These are phyloP conservation scores for Delphinapterus leucas DNA, from an alignment of 2,113 vertebrate genomes.

Conservation along the genomic window DNA sequence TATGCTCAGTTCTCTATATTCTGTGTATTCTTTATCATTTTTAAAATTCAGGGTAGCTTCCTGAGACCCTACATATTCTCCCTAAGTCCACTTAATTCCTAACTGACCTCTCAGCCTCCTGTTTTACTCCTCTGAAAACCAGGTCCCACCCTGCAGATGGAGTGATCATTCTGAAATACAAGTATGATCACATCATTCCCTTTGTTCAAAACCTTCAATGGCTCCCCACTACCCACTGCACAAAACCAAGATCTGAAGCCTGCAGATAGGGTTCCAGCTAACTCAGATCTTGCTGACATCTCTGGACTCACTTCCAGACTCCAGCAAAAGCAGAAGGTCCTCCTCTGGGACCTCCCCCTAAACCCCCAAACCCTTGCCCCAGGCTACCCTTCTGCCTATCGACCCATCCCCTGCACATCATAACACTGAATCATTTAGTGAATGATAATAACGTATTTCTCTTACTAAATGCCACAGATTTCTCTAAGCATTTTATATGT, in stretches of 20 bases:
- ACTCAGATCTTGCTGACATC: not conserved
- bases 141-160: not conserved
- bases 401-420: not conserved
- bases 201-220: not conserved
- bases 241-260: not conserved
- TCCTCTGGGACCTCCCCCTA: not conserved
- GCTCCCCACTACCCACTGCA: not conserved
- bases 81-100: not conserved
- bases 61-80: not conserved
- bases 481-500: not conserved
- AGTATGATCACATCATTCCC: no score
- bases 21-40: not conserved
- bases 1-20: no score
- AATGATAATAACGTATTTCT: no score
- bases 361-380: not conserved
- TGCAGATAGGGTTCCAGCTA: not conserved
- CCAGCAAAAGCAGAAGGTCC: not conserved
- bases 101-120: not conserved
- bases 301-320: not conserved
- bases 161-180: not conserved
- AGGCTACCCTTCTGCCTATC: not conserved
- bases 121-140: not conserved
- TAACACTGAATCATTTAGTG: not conserved
- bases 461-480: not conserved
- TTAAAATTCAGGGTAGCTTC: not conserved